A percentile compares a stretch with the other conserved stretches of the same genome.
Evolutionary conservation across 2,113 vertebrate species (phyloP).

Genomic region (Phrynosoma blainvillii): DNA sequence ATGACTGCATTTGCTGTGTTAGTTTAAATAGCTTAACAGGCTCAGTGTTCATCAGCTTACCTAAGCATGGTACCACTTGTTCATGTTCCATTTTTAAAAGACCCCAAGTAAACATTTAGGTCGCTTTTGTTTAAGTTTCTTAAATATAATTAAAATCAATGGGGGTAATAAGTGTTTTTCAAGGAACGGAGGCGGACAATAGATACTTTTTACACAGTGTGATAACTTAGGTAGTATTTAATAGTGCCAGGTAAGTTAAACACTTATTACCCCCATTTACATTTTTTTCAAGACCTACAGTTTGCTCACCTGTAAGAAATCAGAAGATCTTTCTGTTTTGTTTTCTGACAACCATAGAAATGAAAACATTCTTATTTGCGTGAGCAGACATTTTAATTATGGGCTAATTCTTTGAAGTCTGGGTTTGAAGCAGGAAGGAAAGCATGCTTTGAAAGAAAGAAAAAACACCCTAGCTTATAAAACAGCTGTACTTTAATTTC

Average conservation of each 20-base stretch:
- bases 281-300: neutral
- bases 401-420: constrained; percentile 12
- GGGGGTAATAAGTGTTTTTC: neutral
- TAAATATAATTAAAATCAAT: neutral
- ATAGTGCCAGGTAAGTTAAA: no score
- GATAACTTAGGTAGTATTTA: no score
- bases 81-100: neutral
- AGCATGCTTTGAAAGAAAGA: neutral
- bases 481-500: neutral
- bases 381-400: constrained; percentile 27
- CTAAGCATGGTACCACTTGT: neutral
- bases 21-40: neutral
- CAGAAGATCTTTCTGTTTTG: neutral
- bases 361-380: neutral
- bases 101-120: neutral
- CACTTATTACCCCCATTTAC: no score
- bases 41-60: neutral
- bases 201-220: no score
- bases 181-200: no score
- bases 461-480: neutral
- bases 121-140: neutral
- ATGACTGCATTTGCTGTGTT: neutral
- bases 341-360: constrained; percentile 5
- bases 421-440: neutral
- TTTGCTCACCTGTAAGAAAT: neutral